Conservation (phyloP, 1,140 invertebrate genomes). For the Meloidogyne hapla region DNA sequence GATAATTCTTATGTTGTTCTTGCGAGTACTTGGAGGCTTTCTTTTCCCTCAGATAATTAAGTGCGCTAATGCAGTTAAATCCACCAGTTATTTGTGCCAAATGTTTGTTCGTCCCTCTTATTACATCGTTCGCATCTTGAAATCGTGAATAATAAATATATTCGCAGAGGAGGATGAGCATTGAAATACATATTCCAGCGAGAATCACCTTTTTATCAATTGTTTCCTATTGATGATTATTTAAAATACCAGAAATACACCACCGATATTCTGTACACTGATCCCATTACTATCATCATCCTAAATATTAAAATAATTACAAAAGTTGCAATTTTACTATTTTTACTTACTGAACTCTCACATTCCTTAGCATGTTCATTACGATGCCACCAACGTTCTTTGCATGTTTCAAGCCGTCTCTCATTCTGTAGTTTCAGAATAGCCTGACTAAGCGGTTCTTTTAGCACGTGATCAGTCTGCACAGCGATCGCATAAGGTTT, state of each 20-base stretch:
- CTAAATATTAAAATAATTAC: slow-evolving; percentile 68
- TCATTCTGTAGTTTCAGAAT: slow-evolving; percentile 89
- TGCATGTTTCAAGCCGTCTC: slow-evolving; percentile 83
- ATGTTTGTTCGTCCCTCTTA: not conserved
- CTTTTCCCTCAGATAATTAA: not conserved
- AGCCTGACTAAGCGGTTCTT: slow-evolving; percentile 66
- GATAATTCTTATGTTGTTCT: not conserved
- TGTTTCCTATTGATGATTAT: not conserved
- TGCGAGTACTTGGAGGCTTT: not conserved
- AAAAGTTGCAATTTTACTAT: not conserved
- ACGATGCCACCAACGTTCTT: slow-evolving; percentile 91
- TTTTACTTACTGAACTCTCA: slow-evolving; percentile 18
- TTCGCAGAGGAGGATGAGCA: slow-evolving; percentile 85
- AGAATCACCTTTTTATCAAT: slow-evolving; percentile 73
- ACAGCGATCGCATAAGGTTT: slow-evolving; percentile 95
- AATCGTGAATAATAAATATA: slow-evolving; percentile 80
- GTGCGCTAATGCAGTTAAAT: not conserved
- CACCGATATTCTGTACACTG: slow-evolving; percentile 89
- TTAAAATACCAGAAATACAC: slow-evolving; percentile 78
- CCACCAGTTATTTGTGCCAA: not conserved
- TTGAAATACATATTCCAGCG: slow-evolving; percentile 84
- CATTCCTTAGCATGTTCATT: slow-evolving; percentile 78
- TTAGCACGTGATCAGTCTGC: slow-evolving; percentile 74
- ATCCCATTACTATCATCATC: slow-evolving; percentile 92
- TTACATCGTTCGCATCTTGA: slow-evolving; percentile 13